These are phyloP conservation scores for Zaprionus camerounensis DNA, from an alignment of 1,140 invertebrate species.

Conservation along the genomic window DNA sequence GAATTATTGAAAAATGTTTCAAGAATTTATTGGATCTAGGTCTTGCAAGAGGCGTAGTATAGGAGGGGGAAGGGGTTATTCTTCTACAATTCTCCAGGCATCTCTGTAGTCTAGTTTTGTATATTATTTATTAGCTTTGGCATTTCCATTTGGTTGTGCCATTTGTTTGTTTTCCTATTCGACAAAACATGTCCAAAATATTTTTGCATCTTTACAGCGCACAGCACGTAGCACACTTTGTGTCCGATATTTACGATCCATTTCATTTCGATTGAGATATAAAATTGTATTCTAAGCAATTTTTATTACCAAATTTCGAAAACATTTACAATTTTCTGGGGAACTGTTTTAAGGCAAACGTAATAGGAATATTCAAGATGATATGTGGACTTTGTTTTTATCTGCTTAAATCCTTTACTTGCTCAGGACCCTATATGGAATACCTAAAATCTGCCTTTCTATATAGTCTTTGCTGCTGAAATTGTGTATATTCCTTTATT, in stretches of 20 bases:
- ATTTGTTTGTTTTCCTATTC: slow-evolving; percentile 35
- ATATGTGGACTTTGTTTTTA: not conserved
- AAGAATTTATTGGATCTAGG: slow-evolving; percentile 31
- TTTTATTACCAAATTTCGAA: not conserved
- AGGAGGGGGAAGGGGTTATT: not conserved
- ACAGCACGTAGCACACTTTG: slow-evolving; percentile 20
- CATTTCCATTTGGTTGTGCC: slow-evolving; percentile 23
- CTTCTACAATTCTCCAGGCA: slow-evolving; percentile 27
- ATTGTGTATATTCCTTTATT: not conserved
- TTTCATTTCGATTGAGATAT: slow-evolving; percentile 5
- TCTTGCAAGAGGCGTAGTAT: not conserved
- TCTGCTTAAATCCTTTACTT: not conserved
- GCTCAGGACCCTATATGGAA: not conserved
- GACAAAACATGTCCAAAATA: slow-evolving; percentile 36
- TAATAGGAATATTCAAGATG: not conserved
- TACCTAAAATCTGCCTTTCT: not conserved
- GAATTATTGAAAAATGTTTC: slow-evolving; percentile 36
- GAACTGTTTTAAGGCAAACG: not conserved
- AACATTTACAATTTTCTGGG: not conserved
- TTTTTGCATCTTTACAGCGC: slow-evolving; percentile 27
- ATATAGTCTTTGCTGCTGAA: not conserved
- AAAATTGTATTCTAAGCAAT: not conserved
- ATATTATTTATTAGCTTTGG: slow-evolving; percentile 41
- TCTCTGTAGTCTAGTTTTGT: slow-evolving; percentile 27
- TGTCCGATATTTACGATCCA: slow-evolving; percentile 6